A percentile compares a stretch with the other conserved stretches of the same genome.
Conservation (phyloP, 2,113 vertebrate genomes). For the Apteryx owenii region DNA sequence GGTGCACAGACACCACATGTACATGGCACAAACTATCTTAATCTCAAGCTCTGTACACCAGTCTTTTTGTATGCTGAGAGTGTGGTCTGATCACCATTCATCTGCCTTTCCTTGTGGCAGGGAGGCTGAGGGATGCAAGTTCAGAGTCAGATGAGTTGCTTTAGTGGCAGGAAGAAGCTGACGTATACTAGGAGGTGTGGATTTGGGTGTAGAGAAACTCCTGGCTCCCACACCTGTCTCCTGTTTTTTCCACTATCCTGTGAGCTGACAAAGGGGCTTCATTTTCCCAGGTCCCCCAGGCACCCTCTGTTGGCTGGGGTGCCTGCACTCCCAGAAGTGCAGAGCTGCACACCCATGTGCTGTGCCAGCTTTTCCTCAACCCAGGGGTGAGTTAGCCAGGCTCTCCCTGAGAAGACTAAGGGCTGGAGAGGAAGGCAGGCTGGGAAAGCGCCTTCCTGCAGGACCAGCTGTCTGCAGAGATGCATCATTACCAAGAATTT, state of each 20-base stretch:
- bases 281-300: neutral
- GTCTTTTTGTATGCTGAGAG: neutral
- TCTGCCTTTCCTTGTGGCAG: neutral
- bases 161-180: neutral
- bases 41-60: neutral
- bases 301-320: neutral
- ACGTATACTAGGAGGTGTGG: neutral
- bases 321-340: neutral
- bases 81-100: neutral
- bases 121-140: neutral
- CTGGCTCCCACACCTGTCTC: neutral
- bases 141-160: neutral
- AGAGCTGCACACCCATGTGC: neutral
- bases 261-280: neutral
- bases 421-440: neutral
- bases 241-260: neutral
- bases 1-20: neutral
- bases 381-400: fast-evolving
- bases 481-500: neutral
- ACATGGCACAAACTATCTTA: neutral
- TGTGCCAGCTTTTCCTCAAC: neutral
- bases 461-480: neutral
- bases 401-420: neutral
- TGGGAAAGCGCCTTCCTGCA: neutral
- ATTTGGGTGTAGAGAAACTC: neutral